Evolutionary conservation across 2,797 vertebrate species (phyloP).

Genomic region (Dendrocincla fuliginosa): DNA sequence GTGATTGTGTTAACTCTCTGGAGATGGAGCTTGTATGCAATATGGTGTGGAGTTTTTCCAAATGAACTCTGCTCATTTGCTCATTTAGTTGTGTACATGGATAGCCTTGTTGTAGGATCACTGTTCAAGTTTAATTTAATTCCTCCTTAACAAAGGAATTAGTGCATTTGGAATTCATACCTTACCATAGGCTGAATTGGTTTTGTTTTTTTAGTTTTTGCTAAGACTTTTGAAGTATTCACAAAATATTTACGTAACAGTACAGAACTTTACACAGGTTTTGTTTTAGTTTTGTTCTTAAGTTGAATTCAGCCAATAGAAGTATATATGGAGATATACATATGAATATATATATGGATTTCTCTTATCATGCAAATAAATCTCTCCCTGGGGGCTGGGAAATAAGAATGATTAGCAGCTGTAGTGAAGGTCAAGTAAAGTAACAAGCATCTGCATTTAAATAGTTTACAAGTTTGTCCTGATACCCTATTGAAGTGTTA

Average conservation of each 20-base stretch:
- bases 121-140: neutral
- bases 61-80: neutral
- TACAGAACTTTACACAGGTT: neutral
- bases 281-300: neutral
- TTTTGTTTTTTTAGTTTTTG: neutral
- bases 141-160: neutral
- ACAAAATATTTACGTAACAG: neutral
- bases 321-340: neutral
- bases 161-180: neutral
- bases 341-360: neutral
- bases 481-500: neutral
- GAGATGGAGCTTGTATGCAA: neutral
- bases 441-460: neutral
- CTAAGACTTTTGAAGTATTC: neutral
- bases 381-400: neutral
- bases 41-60: neutral
- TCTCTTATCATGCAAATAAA: neutral
- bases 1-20: slow-evolving; percentile 13
- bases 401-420: neutral
- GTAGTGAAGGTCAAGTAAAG: neutral
- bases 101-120: neutral
- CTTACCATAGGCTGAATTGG: neutral
- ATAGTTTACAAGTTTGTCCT: neutral
- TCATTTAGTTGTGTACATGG: neutral
- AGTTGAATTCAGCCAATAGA: neutral